Conservation (phyloP, 1,140 invertebrate genomes). For the Scaptomyza montana region DNA sequence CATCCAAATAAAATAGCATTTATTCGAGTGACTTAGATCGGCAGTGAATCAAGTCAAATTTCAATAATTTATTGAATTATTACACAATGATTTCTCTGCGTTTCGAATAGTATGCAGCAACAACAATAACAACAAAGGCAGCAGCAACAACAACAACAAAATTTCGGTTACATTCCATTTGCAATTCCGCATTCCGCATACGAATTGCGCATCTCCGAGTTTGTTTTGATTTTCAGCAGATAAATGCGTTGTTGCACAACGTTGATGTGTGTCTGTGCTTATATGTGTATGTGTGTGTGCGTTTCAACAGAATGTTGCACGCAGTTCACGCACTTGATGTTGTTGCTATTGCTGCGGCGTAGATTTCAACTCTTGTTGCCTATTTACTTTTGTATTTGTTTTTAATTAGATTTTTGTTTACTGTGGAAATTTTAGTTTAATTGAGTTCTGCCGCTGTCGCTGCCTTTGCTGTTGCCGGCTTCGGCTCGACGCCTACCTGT, state of each 20-base stretch:
- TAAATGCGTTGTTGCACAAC: conserved; percentile 45
- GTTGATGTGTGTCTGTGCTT: conserved; percentile 7
- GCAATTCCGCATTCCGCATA: conserved; percentile 27
- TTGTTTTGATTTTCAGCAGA: conserved; percentile 61
- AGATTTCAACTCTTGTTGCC: conserved; percentile 44
- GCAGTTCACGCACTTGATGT: conserved; percentile 47
- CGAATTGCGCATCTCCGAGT: conserved; percentile 55
- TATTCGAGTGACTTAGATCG: not conserved
- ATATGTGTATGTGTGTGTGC: conserved; percentile 11
- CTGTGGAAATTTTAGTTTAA: conserved; percentile 70
- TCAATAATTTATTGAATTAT: conserved; percentile 4
- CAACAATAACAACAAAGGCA: not conserved
- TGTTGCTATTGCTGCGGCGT: conserved; percentile 31
- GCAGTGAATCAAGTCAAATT: not conserved
- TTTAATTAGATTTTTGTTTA: conserved; percentile 79
- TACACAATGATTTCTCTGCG: conserved; percentile 9
- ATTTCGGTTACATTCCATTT: conserved; percentile 29
- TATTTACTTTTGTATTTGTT: conserved; percentile 76
- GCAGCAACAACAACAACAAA: not conserved
- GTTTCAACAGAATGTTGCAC: conserved; percentile 36
- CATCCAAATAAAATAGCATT: not conserved
- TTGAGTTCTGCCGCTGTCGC: conserved; percentile 54
- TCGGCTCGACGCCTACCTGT: not conserved
- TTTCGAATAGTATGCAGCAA: not conserved
- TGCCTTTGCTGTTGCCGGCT: not conserved